Percentiles rank a stretch among this genome's conserved stretches.
Conservation (phyloP, 2,888 invertebrate genomes). For the Amphimallon solstitiale region DNA sequence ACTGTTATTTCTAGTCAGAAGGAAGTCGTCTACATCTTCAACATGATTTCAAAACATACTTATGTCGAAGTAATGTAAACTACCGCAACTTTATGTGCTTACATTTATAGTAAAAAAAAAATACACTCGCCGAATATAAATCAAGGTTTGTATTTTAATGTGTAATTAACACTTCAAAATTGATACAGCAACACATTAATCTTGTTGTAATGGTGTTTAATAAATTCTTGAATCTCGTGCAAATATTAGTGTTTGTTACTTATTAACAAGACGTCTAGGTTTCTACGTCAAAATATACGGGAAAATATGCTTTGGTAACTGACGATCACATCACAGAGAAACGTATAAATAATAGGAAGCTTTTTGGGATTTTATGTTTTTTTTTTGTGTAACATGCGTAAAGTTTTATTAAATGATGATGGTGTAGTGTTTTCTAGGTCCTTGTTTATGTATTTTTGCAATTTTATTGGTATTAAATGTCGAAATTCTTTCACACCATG, state of each 20-base stretch:
- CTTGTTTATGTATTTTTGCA: too few relatives aligned
- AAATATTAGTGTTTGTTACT: background rate
- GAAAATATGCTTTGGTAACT: too few relatives aligned
- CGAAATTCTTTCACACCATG: too few relatives aligned
- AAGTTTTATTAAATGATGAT: too few relatives aligned
- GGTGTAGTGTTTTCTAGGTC: too few relatives aligned
- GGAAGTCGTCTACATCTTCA: background rate
- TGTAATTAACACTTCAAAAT: background rate
- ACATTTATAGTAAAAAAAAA: background rate
- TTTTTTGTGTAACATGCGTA: too few relatives aligned
- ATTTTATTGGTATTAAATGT: too few relatives aligned
- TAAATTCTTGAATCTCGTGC: background rate
- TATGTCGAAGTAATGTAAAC: background rate
- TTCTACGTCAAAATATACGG: background rate
- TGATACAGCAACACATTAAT: background rate
- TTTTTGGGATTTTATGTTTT: too few relatives aligned
- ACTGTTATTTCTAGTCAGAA: too few relatives aligned
- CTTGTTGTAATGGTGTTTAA: background rate
- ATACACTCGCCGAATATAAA: background rate
- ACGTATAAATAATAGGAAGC: too few relatives aligned
- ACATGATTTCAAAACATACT: background rate
- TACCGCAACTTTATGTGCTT: conserved; percentile 1
- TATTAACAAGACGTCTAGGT: background rate
- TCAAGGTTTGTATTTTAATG: background rate
- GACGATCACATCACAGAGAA: too few relatives aligned